Percentiles rank a stretch among this genome's conserved stretches.
Evolutionary conservation across 1,140 invertebrate species (phyloP).

Genomic region (Rhynchophorus ferrugineus): DNA sequence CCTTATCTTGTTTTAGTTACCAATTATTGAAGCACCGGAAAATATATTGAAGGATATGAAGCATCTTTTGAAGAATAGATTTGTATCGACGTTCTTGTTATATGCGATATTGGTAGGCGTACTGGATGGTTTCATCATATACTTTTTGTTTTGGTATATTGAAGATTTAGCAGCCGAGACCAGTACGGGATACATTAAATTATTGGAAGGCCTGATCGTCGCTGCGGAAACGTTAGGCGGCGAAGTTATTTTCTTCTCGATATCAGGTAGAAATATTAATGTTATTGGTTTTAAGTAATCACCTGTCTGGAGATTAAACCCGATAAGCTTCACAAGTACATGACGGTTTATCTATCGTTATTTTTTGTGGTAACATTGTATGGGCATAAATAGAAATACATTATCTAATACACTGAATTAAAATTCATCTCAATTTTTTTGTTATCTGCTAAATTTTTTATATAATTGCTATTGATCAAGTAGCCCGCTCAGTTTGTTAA

Average conservation of each 20-base stretch:
- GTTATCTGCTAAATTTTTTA: no score
- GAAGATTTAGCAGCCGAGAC: slow-evolving; percentile 61
- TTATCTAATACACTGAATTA: no score
- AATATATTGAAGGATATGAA: slow-evolving; percentile 56
- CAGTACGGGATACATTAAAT: slow-evolving; percentile 56
- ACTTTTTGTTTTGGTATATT: slow-evolving; percentile 69
- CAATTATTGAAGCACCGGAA: slow-evolving; percentile 53
- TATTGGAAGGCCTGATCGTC: slow-evolving; percentile 66
- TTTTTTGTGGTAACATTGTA: no score
- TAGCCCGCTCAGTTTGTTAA: no score
- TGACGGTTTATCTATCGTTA: no score
- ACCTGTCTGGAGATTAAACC: no score
- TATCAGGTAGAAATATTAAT: slow-evolving; percentile 46
- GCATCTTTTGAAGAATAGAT: slow-evolving; percentile 50
- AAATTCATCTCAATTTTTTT: no score
- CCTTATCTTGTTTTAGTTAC: slow-evolving; percentile 48
- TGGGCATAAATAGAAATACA: no score
- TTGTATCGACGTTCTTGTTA: slow-evolving; percentile 56
- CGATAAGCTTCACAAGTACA: no score
- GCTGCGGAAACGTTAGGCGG: slow-evolving; percentile 66
- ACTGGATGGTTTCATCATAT: slow-evolving; percentile 69
- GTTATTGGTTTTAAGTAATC: no score
- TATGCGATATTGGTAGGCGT: slow-evolving; percentile 66
- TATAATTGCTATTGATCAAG: no score
- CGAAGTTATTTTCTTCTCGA: slow-evolving; percentile 66